These are phyloP conservation scores for Ophthalmolycus amberensis DNA, from an alignment of 2,113 vertebrate genomes.

Conservation along the genomic window DNA sequence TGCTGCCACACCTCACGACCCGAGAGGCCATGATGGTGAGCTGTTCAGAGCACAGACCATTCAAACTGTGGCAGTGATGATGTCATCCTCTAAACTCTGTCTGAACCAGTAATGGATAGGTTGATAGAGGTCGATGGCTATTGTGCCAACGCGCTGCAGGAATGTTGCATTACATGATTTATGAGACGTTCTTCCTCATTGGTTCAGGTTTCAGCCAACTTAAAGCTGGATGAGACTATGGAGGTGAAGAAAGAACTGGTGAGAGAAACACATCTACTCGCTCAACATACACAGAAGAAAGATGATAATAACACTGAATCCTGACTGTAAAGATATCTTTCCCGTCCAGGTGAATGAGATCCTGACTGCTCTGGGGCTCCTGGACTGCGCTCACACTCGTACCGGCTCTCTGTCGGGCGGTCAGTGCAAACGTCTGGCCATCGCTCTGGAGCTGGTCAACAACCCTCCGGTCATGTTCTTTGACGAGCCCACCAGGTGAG, in stretches of 20 bases:
- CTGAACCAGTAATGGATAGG: no score
- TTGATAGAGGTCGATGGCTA: no score
- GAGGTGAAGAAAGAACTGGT: constrained; percentile 97
- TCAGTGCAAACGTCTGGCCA: constrained; percentile 95
- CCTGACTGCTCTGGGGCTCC: constrained; percentile 92
- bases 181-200: background rate
- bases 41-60: no score
- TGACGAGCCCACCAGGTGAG: constrained; percentile 96
- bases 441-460: constrained; percentile 97
- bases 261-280: constrained; percentile 57
- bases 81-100: no score
- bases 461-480: constrained; percentile 99
- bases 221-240: constrained; percentile 93
- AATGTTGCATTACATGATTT: background rate
- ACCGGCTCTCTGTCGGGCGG: constrained; percentile 92
- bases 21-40: constrained; percentile 98
- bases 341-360: constrained; percentile 92
- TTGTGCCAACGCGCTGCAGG: no score
- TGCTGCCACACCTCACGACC: constrained; percentile 93
- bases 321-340: background rate
- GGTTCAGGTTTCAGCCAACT: constrained; percentile 92
- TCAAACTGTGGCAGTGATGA: no score
- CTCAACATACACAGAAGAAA: background rate
- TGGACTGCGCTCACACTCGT: constrained; percentile 92
- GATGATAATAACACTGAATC: no score